These are phyloP conservation scores for Squalus acanthias DNA, from an alignment of 2,797 vertebrate species.

Conservation along the genomic window DNA sequence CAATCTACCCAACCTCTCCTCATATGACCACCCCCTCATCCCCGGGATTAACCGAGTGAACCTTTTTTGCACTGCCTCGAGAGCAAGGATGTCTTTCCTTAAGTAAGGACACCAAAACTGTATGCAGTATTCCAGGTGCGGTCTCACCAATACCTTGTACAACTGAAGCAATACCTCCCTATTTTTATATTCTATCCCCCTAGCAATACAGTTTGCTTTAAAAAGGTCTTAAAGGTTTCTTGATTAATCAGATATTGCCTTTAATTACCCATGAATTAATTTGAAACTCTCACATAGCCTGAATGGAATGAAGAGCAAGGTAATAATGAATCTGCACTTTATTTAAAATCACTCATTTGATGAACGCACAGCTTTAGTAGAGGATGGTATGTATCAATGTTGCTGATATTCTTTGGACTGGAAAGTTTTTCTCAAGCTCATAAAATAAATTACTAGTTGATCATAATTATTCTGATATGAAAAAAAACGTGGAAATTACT, in stretches of 20 bases:
- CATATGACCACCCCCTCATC: no score
- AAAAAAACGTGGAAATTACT: not conserved
- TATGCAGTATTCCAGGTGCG: no score
- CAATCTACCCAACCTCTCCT: no score
- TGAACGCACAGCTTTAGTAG: not conserved
- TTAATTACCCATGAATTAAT: slow-evolving; percentile 23
- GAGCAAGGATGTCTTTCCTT: no score
- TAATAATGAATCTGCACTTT: not conserved
- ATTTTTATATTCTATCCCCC: no score
- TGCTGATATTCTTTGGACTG: not conserved
- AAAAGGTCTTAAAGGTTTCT: not conserved
- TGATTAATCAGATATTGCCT: not conserved
- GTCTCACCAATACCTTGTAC: no score
- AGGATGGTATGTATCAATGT: not conserved
- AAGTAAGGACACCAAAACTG: no score
- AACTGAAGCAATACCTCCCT: no score
- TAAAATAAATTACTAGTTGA: slow-evolving; percentile 8
- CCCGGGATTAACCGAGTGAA: no score
- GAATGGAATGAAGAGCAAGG: not conserved
- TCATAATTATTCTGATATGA: not conserved
- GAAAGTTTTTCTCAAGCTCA: not conserved
- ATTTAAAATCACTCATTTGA: not conserved
- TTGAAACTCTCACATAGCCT: not conserved
- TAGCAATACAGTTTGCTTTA: not conserved
- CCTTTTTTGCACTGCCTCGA: no score